Conservation (phyloP, 2,888 invertebrate genomes). For the Lottia gigantea region DNA sequence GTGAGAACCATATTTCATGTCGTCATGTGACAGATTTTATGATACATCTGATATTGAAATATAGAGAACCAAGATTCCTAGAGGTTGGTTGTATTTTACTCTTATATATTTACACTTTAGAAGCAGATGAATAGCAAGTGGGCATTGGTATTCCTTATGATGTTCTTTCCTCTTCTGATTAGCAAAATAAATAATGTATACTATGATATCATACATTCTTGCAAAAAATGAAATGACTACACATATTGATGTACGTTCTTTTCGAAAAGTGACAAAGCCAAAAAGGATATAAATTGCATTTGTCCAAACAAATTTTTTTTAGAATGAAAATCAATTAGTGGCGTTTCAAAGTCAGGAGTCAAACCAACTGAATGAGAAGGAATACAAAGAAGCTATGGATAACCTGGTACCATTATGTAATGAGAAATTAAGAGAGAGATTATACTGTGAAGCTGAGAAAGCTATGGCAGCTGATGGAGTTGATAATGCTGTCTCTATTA, state of each 20-base stretch:
- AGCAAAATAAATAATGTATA: not conserved
- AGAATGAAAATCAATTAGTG: constrained; percentile 59
- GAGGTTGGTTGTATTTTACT: constrained; percentile 43
- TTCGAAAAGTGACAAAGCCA: too few relatives aligned
- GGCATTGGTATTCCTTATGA: too few relatives aligned
- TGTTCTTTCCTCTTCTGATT: not conserved
- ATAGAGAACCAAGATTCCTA: constrained; percentile 62
- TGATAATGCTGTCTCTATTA: constrained; percentile 48
- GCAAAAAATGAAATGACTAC: too few relatives aligned
- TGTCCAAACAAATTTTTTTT: too few relatives aligned
- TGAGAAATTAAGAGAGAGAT: constrained; percentile 53
- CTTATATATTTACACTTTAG: not conserved
- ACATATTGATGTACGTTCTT: too few relatives aligned
- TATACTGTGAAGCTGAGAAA: constrained; percentile 58
- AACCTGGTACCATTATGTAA: constrained; percentile 55
- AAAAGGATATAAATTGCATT: too few relatives aligned
- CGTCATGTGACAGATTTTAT: constrained; percentile 60
- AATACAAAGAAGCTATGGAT: constrained; percentile 62
- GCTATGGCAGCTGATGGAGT: constrained; percentile 48
- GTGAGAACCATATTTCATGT: constrained; percentile 63
- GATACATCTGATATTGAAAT: constrained; percentile 62
- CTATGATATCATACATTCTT: too few relatives aligned
- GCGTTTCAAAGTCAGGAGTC: constrained; percentile 49
- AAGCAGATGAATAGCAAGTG: too few relatives aligned
- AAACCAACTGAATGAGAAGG: constrained; percentile 56